phyloP scores from a whole-genome alignment of 35 echinoderm and acorn worm species.

The Apostichopus japonicus region DNA sequence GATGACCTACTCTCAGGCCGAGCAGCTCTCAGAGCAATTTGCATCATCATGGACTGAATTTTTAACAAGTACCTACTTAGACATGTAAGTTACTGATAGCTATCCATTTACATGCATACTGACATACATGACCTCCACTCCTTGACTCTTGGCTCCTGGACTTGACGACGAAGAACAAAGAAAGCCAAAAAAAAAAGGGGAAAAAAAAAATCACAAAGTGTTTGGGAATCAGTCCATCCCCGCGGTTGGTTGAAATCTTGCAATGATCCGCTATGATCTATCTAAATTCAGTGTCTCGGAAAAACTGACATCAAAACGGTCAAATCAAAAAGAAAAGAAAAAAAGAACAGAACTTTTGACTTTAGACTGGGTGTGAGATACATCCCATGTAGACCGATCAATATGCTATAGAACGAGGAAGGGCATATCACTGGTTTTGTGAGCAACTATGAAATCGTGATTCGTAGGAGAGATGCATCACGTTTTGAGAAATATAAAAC shows the following conservation, averaged over 20 bases:
- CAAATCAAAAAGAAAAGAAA: background rate
- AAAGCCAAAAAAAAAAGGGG: too few relatives aligned
- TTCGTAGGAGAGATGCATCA: background rate
- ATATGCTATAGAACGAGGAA: background rate
- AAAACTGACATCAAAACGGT: background rate
- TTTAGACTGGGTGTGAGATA: constrained; percentile 1
- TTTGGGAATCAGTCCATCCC: background rate
- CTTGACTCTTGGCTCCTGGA: constrained; percentile 12
- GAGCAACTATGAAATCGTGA: background rate
- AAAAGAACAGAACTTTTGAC: background rate
- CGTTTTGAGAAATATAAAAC: background rate
- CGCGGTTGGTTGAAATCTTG: background rate
- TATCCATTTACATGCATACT: constrained; percentile 21
- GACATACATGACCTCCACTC: constrained; percentile 32
- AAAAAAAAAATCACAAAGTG: background rate
- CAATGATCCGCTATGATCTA: background rate
- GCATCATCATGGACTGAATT: background rate
- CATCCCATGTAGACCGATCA: background rate
- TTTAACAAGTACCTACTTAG: constrained; percentile 40
- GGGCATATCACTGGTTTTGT: background rate
- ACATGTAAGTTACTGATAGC: constrained; percentile 35
- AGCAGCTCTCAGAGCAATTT: background rate
- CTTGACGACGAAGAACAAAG: background rate
- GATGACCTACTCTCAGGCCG: constrained; percentile 5
- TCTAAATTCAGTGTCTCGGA: background rate